Evolutionary conservation across 2,113 vertebrate genomes (phyloP), one percentile per base, ranked within the genome.

Genomic region (Seriola aureovittata): DNA sequence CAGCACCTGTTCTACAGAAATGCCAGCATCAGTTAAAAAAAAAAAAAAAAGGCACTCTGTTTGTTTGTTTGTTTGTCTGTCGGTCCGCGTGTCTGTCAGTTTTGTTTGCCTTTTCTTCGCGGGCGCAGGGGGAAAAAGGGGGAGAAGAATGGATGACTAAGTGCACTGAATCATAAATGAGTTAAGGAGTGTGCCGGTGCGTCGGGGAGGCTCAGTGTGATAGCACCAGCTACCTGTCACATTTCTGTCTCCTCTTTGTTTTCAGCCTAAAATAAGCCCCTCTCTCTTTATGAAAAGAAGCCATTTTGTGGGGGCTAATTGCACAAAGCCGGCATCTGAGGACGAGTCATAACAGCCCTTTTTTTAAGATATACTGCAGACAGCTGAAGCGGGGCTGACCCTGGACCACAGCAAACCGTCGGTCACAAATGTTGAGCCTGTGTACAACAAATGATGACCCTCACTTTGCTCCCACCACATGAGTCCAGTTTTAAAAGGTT

Each of bases 271-370:
- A 66, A 50, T 66, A 50, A 74, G 19, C 69, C 21, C 40, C 57
- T 65, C 25, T 63, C 11, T 16, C 8, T 21, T 38, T 95, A 96
- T 91, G 96, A 96, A 83, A 96, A 96, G 52, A 55, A 65, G 72
- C 52, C 68, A 63, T 81, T 82, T 84, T 79, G 40, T 36, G 0
- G 59, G 29, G 57, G 60, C 55, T 75, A 84, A 90, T 83, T 75
- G 57, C 58, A 72, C 55, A 76, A 87, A 88, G 29, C 57, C 5
- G 8, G 36, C 78, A 50, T 80, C 71, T 52, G 71, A 46, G 32
- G 40, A 85, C 38, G 50, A 63, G 62, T 92, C 77, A 21, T 12
- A 76, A 66, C 67, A 72, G 66, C 29, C 52, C n/a, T 63, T 74
- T 70, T 21, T 66, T 74, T 67, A 14, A 75, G 50, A 81, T 81